These are phyloP conservation scores for Drosophila leonis DNA, from an alignment of 2,888 invertebrate genomes.

Conservation along the genomic window DNA sequence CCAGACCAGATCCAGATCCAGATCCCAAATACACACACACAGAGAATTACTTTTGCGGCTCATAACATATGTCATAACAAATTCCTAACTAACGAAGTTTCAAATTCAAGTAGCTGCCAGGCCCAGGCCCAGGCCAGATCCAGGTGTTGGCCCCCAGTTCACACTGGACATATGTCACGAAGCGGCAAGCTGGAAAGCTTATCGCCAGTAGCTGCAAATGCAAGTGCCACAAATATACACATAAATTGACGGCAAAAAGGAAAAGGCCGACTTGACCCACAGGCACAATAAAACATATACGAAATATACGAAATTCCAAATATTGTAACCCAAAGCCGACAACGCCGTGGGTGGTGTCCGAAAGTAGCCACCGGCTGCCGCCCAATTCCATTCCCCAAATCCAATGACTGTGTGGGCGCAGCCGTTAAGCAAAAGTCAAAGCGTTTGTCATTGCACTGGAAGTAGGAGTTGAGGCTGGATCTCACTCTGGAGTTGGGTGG, in stretches of 20 bases:
- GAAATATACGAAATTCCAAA: slow-evolving; percentile 9
- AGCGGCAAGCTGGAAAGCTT: slow-evolving; percentile 40
- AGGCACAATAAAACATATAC: slow-evolving; percentile 11
- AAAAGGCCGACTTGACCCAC: slow-evolving; percentile 65
- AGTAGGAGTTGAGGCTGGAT: slow-evolving; percentile 35
- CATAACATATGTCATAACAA: slow-evolving; percentile 72
- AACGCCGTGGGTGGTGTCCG: slow-evolving; percentile 70
- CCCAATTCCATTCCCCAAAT: slow-evolving; percentile 14
- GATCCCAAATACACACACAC: slow-evolving; percentile 28
- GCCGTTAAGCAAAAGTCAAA: slow-evolving; percentile 54
- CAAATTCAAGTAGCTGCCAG: slow-evolving; percentile 43
- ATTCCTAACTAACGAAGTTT: slow-evolving; percentile 62
- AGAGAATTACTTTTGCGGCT: slow-evolving; percentile 37
- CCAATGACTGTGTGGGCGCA: slow-evolving; percentile 63
- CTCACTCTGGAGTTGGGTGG: slow-evolving; percentile 35
- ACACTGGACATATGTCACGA: slow-evolving; percentile 44
- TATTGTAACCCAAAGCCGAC: slow-evolving; percentile 17
- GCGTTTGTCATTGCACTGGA: slow-evolving; percentile 62
- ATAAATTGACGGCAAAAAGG: slow-evolving; percentile 64
- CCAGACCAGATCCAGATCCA: slow-evolving; percentile 49
- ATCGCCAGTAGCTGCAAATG: slow-evolving; percentile 62
- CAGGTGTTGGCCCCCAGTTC: slow-evolving; percentile 60
- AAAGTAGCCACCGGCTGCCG: slow-evolving; percentile 51
- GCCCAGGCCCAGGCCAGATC: slow-evolving; percentile 2
- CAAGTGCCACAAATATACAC: slow-evolving; percentile 61